Conservation (phyloP, 1,140 invertebrate species). For the Philaenus spumarius region DNA sequence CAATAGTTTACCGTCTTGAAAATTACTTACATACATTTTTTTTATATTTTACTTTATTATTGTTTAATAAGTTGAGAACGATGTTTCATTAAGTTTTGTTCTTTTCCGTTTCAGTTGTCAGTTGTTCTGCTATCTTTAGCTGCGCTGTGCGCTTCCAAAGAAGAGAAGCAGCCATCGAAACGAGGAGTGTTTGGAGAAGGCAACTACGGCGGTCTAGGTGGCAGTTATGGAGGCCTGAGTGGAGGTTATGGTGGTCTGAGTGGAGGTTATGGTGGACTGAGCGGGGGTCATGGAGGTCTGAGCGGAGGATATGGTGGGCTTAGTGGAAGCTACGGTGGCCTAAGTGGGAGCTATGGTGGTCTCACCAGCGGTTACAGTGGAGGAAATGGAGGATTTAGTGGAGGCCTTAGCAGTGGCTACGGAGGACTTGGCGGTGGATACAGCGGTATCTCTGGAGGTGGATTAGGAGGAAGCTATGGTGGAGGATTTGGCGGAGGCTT, state of each 20-base stretch:
- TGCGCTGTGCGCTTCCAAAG: neutral
- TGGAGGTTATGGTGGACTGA: neutral
- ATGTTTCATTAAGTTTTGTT: too few relatives aligned
- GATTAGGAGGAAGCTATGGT: neutral
- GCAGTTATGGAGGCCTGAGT: neutral
- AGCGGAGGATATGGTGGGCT: neutral
- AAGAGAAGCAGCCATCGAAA: neutral
- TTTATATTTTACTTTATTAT: too few relatives aligned
- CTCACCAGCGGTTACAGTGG: neutral
- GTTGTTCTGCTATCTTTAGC: neutral
- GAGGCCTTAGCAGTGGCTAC: neutral
- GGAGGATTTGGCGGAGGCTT: neutral
- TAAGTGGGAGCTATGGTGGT: neutral
- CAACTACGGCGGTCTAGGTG: neutral
- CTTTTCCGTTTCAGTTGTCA: neutral
- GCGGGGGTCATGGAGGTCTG: neutral
- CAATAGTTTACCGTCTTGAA: too few relatives aligned
- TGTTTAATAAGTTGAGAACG: too few relatives aligned
- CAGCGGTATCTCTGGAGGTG: neutral
- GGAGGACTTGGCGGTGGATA: neutral
- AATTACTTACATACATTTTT: too few relatives aligned
- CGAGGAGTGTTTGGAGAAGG: slow-evolving; percentile 6
- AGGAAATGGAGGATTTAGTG: neutral
- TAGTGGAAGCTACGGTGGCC: neutral
- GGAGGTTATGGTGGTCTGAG: neutral